Percentiles rank a stretch among this genome's conserved stretches.
Conservation (phyloP, 2,797 vertebrate genomes). For the Natrix natrix region DNA sequence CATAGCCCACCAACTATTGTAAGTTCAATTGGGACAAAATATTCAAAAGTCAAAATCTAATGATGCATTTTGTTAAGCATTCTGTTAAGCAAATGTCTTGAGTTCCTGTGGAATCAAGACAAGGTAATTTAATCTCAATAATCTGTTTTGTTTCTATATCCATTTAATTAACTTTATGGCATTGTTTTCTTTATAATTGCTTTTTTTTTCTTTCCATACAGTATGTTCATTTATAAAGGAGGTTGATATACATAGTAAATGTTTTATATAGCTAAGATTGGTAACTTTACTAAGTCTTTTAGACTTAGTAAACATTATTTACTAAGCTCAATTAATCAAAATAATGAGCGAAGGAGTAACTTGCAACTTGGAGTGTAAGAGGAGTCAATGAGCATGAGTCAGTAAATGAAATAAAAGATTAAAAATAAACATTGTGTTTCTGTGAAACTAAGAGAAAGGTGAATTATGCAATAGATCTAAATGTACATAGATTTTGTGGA, state of each 20-base stretch:
- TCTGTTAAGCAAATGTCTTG: not conserved
- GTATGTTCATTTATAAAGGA: not conserved
- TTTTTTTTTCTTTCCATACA: not conserved
- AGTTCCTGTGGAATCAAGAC: not conserved
- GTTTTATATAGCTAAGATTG: not conserved
- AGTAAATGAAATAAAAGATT: not conserved
- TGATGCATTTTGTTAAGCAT: not conserved
- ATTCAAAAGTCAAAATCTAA: not conserved
- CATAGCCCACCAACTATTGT: not conserved
- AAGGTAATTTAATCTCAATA: not conserved
- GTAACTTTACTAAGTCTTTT: not conserved
- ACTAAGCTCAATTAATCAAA: not conserved
- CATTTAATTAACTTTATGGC: not conserved
- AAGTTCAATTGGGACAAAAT: not conserved
- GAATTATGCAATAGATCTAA: not conserved
- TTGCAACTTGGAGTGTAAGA: not conserved
- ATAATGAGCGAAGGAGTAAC: not conserved
- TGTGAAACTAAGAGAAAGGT: not conserved
- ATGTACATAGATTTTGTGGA: not conserved
- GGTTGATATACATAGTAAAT: not conserved
- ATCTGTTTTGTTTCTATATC: not conserved
- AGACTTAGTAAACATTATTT: not conserved
- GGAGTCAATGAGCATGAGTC: not conserved
- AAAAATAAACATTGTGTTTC: not conserved
- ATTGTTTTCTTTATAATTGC: not conserved